Conservation (phyloP, 1,140 invertebrate species). For the Lordiphosa mommai region DNA sequence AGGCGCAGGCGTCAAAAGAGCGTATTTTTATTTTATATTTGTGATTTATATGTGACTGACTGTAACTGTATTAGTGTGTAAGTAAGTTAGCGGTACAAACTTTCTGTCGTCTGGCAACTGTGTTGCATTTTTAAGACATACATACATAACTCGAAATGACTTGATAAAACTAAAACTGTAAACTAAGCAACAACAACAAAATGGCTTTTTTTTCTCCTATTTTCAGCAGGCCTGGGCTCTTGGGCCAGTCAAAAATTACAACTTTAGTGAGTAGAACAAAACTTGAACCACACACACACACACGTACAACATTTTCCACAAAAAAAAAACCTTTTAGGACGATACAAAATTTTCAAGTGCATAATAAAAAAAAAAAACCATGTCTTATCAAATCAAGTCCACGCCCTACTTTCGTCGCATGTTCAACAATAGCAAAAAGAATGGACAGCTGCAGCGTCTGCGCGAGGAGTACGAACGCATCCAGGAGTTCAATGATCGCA, state of each 20-base stretch:
- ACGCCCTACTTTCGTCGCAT: conserved; percentile 66
- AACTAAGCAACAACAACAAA: no score
- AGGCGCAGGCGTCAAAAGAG: background rate
- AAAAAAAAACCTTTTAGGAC: conserved; percentile 20
- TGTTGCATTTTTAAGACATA: background rate
- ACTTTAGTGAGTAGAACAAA: conserved; percentile 7
- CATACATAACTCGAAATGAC: background rate
- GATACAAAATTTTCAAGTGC: conserved; percentile 31
- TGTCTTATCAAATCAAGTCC: conserved; percentile 73
- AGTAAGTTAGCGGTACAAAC: background rate
- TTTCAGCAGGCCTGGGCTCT: background rate
- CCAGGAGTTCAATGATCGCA: conserved; percentile 67
- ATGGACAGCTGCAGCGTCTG: conserved; percentile 61
- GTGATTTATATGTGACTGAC: background rate
- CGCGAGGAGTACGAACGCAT: conserved; percentile 70
- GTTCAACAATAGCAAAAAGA: conserved; percentile 60
- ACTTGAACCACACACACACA: conserved; percentile 20
- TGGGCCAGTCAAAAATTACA: background rate
- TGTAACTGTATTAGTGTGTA: conserved; percentile 1
- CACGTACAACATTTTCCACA: background rate
- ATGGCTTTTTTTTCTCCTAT: no score
- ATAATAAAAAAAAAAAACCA: background rate
- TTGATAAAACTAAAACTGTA: background rate
- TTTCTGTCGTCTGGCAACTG: background rate
- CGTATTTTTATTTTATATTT: background rate